These are phyloP conservation scores for Denticeps clupeoides DNA, from an alignment of 2,797 vertebrate species.

Conservation along the genomic window DNA sequence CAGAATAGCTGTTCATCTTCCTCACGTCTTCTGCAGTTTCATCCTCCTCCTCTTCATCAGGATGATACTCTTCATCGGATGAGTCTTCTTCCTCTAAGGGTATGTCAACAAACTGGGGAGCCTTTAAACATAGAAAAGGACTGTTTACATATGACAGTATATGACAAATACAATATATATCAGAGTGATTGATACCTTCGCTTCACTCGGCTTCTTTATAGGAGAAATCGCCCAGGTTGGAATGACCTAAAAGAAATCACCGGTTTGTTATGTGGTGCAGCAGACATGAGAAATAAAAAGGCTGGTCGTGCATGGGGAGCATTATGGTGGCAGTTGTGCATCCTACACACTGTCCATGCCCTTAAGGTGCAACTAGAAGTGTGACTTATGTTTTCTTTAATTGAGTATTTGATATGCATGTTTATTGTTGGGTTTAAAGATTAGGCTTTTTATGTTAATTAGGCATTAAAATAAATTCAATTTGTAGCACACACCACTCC, in stretches of 20 bases:
- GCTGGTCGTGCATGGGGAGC: no score
- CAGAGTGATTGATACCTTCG: constrained; percentile 48
- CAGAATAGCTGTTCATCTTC: no score
- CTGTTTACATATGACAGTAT: no score
- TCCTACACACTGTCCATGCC: no score
- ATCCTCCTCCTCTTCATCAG: constrained; percentile 75
- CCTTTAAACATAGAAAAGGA: constrained; percentile 40
- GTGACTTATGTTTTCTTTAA: no score
- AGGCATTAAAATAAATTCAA: no score
- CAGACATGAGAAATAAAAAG: no score
- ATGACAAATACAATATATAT: background rate
- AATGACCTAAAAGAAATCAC: constrained; percentile 63
- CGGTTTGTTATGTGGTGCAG: background rate
- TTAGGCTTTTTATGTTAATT: no score
- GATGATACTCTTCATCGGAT: constrained; percentile 74
- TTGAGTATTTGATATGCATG: no score
- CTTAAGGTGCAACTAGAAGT: no score
- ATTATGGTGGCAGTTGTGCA: no score
- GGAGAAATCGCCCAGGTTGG: constrained; percentile 93
- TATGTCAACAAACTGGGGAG: constrained; percentile 80
- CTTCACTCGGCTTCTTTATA: constrained; percentile 76
- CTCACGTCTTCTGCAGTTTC: constrained; percentile 75
- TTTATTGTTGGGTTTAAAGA: no score
- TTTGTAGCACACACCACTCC: constrained; percentile 94
- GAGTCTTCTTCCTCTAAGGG: constrained; percentile 75